These are phyloP conservation scores for Pitangus sulphuratus DNA, from an alignment of 2,797 vertebrate species.

Conservation along the genomic window DNA sequence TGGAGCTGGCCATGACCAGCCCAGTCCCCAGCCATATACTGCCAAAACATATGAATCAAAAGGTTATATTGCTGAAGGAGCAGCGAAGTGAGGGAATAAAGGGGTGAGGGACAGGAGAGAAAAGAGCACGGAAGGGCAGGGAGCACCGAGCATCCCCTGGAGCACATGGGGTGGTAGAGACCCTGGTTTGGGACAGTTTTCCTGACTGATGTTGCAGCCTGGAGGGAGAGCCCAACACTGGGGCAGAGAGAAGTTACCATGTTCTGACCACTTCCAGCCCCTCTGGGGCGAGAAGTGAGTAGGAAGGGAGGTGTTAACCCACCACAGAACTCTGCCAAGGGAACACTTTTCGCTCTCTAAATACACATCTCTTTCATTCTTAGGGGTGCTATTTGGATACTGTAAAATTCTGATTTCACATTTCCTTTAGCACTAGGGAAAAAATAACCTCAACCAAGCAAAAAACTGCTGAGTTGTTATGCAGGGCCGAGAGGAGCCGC, in stretches of 20 bases:
- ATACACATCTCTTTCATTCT: not conserved
- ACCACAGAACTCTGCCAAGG: not conserved
- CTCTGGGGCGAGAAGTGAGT: not conserved
- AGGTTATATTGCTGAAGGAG: not conserved
- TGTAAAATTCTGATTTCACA: not conserved
- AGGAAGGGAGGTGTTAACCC: not conserved
- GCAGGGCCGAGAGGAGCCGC: not conserved
- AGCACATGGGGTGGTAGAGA: fast-evolving
- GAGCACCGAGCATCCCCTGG: fast-evolving
- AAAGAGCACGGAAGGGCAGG: not conserved
- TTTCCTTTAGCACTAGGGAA: not conserved
- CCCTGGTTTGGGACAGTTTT: not conserved
- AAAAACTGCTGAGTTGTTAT: not conserved
- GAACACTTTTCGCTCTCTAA: not conserved
- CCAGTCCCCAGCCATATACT: not conserved
- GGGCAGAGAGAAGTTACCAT: not conserved
- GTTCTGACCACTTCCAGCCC: not conserved
- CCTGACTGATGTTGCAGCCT: not conserved
- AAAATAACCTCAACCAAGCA: not conserved
- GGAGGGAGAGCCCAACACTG: not conserved
- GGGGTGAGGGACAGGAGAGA: not conserved
- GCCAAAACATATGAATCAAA: not conserved
- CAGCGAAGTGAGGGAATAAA: not conserved
- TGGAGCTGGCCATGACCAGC: not conserved
- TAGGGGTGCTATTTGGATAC: not conserved